Evolutionary conservation across 2,113 vertebrate species (phyloP), one percentile per base, ranked within the genome.

Genomic region (Pan paniscus): DNA sequence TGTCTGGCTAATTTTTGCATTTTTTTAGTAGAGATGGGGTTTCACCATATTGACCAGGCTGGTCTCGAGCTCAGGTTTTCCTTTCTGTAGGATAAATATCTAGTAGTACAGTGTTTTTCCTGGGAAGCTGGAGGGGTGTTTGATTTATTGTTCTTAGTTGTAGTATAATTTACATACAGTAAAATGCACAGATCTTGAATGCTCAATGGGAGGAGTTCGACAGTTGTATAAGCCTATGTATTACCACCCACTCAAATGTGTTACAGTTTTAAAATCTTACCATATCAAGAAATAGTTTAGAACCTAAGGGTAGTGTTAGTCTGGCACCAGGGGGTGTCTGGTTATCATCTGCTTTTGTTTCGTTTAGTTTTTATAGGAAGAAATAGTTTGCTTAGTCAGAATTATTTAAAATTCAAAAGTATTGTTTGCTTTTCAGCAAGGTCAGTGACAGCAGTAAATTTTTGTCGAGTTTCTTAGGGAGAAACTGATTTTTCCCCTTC

Each of bases 281-380:
- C 59, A 40, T 91, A 86, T 79, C 59, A 80, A 86, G 50, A 22
- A 61, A 76, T 14, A 14, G 30, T 83, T 35, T 86, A 78, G 72
- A 70, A 40, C 81, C 40, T 38, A 84, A 78, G 4, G 43, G 52
- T 43, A 92, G 25, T 87, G 30, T 90, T 59, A 80, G 52, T 81
- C 57, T 70, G 50, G 22, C 59, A 55, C 52, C 52, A 75, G 46
- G 76, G 46, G 16, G 43, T 72, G 25, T 57, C 61, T 80, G 32
- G 25, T 93, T 93, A 93, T 84, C 50, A 79, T 85, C 25, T 85
- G 61, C 52, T 10, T 79, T 79, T 86, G 59, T 93, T 91, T 90
- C 59, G 59, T 93, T 91, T 90, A 59, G 10, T 90, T 70, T 84
- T 78, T 68, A 78, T 68, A 50, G 55, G 40, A 89, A 82, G 43